phyloP scores from a whole-genome alignment of 92 coral and sea anemone genomes.

The Paragorgia papillata region DNA sequence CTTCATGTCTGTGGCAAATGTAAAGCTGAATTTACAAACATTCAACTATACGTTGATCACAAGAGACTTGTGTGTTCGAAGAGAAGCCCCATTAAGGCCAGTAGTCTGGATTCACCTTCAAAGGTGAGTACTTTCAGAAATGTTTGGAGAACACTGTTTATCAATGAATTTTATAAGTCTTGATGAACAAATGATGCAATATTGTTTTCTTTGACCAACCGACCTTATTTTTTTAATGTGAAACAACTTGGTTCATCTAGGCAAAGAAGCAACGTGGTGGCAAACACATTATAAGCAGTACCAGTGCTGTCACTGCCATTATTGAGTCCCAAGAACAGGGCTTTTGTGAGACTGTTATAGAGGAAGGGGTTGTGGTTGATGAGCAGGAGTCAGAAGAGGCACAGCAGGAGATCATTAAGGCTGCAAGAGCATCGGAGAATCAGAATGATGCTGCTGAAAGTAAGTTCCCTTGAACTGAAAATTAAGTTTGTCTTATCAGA shows the following conservation, averaged over 20 bases:
- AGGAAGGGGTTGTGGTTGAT: conserved; percentile 30
- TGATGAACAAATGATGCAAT: too few species aligned
- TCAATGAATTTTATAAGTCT: not conserved
- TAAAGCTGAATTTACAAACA: conserved; percentile 75
- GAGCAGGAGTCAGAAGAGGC: conserved; percentile 5
- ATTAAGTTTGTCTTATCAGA: not conserved
- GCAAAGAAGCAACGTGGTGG: not conserved
- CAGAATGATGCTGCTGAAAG: conserved; percentile 13
- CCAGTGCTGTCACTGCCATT: conserved; percentile 29
- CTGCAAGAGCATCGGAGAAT: conserved; percentile 39
- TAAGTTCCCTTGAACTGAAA: not conserved
- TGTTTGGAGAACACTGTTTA: not conserved
- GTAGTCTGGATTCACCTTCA: conserved; percentile 19
- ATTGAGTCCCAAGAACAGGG: conserved; percentile 31
- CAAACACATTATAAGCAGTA: not conserved
- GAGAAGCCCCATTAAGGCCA: not conserved
- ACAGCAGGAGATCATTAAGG: conserved; percentile 41
- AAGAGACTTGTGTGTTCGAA: conserved; percentile 68
- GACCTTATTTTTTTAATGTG: not conserved
- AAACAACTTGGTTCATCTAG: too few species aligned
- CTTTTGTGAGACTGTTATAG: conserved; percentile 38
- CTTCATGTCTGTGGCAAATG: conserved; percentile 96
- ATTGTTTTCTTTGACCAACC: not conserved
- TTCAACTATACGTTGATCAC: conserved; percentile 76
- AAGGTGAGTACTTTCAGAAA: not conserved